Conservation (phyloP, 2,888 invertebrate genomes). For the Xanthorhoe designata region DNA sequence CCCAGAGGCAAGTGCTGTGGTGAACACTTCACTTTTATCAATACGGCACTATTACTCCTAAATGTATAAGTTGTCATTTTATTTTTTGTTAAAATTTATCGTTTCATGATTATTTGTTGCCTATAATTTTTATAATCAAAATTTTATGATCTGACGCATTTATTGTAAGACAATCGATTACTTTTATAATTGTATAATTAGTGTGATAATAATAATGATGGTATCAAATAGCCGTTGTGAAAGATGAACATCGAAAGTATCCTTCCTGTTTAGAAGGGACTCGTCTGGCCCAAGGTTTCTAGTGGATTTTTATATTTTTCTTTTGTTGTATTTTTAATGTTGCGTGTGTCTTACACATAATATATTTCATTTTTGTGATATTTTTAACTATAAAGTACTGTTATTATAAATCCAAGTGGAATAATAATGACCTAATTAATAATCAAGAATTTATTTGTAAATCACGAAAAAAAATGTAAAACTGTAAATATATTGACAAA, state of each 20-base stretch:
- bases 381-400: conserved; percentile 87
- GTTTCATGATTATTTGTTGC: conserved; percentile 84
- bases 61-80: conserved; percentile 80
- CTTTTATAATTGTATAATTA: conserved; percentile 85
- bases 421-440: conserved; percentile 86
- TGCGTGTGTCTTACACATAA: conserved; percentile 87
- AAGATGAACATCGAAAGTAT: conserved; percentile 86
- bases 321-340: conserved; percentile 86
- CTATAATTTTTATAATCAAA: conserved; percentile 83
- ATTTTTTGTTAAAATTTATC: conserved; percentile 82
- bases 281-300: conserved; percentile 84
- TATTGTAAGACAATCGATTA: conserved; percentile 86
- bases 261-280: conserved; percentile 86
- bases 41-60: conserved; percentile 83
- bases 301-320: conserved; percentile 84
- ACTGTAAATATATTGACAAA: conserved; percentile 86
- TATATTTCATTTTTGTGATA: conserved; percentile 87
- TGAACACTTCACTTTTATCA: conserved; percentile 82
- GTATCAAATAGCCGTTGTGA: conserved; percentile 84
- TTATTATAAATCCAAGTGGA: conserved; percentile 85
- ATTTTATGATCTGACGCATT: conserved; percentile 86
- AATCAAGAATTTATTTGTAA: conserved; percentile 86
- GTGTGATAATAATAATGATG: conserved; percentile 84
- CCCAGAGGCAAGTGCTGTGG: conserved; percentile 48
- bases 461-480: conserved; percentile 85